phyloP scores from a whole-genome alignment of 2,113 vertebrate species.

The Zingel zingel region DNA sequence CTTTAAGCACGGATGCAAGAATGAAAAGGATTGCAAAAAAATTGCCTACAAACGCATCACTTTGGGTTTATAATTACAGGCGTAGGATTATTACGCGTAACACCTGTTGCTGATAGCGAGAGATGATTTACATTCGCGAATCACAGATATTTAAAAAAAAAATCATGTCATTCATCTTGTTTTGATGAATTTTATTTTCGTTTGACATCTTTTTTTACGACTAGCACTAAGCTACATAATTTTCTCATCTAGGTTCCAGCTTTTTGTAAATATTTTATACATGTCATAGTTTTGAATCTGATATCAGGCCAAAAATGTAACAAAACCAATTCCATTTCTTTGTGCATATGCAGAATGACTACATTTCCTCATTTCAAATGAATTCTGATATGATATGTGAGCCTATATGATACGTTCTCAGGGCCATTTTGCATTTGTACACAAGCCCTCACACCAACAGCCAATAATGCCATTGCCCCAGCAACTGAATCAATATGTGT shows the following conservation, averaged over 20 bases:
- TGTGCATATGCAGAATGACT: no score
- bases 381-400: not conserved
- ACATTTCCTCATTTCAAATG: not conserved
- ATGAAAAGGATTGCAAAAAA: conserved; percentile 13
- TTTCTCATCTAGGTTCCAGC: not conserved
- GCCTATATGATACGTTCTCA: not conserved
- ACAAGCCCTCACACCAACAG: not conserved
- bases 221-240: no score
- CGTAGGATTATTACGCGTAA: conserved; percentile 35
- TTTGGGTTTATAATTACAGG: not conserved
- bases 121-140: not conserved
- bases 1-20: conserved; percentile 11
- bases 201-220: not conserved
- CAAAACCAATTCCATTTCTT: not conserved
- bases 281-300: not conserved
- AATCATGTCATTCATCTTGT: not conserved
- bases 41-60: not conserved
- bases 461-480: conserved; percentile 31
- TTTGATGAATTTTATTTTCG: not conserved
- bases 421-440: conserved; percentile 11
- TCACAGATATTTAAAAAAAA: not conserved
- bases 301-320: not conserved
- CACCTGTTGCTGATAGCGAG: conserved; percentile 69
- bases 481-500: conserved; percentile 56
- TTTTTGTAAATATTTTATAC: not conserved